phyloP scores from a whole-genome alignment of 2,797 vertebrate genomes.

The Zalophus californianus region DNA sequence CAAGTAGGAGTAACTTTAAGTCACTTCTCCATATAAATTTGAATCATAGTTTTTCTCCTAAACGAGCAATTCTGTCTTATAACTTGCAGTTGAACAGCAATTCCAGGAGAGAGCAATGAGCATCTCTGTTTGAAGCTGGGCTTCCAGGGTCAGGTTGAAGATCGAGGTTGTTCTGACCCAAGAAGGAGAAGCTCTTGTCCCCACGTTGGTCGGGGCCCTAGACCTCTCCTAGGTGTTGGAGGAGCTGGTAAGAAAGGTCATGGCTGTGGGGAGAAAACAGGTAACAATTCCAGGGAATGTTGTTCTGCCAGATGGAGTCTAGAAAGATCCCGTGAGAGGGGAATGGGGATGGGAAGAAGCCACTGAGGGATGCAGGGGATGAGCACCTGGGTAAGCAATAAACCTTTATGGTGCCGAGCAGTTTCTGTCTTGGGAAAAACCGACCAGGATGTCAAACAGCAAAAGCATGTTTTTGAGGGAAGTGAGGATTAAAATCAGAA shows the following conservation, averaged over 20 bases:
- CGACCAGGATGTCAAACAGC: not conserved
- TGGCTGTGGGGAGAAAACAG: not conserved
- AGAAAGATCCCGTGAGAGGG: not conserved
- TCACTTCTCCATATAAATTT: not conserved
- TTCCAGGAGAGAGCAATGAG: not conserved
- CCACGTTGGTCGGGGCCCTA: not conserved
- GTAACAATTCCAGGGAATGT: not conserved
- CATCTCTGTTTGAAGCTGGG: not conserved
- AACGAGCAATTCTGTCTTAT: not conserved
- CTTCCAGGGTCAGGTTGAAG: not conserved
- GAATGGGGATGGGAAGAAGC: accelerated
- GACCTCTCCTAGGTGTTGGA: not conserved
- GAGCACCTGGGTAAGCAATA: accelerated
- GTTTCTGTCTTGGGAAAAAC: not conserved
- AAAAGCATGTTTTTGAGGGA: not conserved
- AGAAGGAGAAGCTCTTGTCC: not conserved
- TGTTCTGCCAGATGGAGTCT: not conserved
- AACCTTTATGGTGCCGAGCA: not conserved
- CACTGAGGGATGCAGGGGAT: accelerated
- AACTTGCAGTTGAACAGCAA: not conserved
- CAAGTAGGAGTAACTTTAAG: not conserved
- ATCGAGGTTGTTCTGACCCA: not conserved
- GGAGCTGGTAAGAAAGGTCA: not conserved
- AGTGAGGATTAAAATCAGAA: not conserved
- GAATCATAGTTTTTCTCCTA: not conserved